Evolutionary conservation across 2,113 vertebrate species (phyloP).

Genomic region (Corydoras maculifer): DNA sequence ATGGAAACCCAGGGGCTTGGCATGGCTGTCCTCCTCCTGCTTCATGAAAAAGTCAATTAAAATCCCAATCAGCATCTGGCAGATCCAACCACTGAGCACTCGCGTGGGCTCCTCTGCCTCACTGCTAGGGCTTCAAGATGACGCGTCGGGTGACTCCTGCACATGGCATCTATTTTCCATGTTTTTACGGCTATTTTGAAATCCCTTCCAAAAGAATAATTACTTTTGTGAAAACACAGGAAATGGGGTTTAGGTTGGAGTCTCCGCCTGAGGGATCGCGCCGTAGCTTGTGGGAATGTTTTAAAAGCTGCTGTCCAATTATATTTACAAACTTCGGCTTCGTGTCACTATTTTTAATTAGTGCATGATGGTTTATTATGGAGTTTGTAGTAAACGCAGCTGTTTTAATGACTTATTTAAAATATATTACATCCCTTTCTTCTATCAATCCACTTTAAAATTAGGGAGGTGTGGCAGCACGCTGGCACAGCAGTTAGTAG

Average conservation of each 20-base stretch:
- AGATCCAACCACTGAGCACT: conserved; percentile 21
- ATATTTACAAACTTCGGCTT: neutral
- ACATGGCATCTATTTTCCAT: conserved; percentile 32
- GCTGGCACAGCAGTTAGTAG: too few relatives aligned
- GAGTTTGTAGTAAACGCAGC: too few relatives aligned
- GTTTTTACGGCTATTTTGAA: conserved; percentile 38
- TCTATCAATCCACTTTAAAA: too few relatives aligned
- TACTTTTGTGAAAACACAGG: conserved; percentile 40
- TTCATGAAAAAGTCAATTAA: conserved; percentile 35
- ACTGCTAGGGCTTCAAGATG: conserved; percentile 12
- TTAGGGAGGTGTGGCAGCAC: too few relatives aligned
- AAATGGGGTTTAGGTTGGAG: conserved; percentile 37
- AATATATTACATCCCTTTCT: too few relatives aligned
- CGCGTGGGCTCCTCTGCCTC: conserved; percentile 10
- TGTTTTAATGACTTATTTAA: too few relatives aligned
- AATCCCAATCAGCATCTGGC: conserved; percentile 25
- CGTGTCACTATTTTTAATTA: neutral
- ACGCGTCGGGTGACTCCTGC: conserved; percentile 19
- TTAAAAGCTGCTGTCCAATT: conserved; percentile 3
- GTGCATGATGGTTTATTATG: neutral
- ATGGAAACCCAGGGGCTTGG: conserved; percentile 69
- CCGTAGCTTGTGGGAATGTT: conserved; percentile 5
- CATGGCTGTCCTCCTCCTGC: conserved; percentile 72
- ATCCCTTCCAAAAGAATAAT: conserved; percentile 39
- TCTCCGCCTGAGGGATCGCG: conserved; percentile 32